Conservation (phyloP, 2,113 vertebrate species). For the Tretioscincus oriximinensis region DNA sequence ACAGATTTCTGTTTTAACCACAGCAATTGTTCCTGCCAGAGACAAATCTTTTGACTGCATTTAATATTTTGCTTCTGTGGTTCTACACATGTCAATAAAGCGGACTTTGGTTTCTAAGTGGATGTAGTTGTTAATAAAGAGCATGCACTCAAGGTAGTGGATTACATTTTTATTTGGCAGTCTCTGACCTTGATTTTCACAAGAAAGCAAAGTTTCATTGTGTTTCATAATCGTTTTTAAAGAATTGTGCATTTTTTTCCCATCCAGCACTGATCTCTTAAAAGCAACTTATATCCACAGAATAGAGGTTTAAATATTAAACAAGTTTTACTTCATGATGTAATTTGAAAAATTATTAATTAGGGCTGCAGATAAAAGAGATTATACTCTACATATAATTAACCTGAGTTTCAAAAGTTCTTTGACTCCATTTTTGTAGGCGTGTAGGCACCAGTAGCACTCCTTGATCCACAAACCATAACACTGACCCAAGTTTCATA, state of each 20-base stretch:
- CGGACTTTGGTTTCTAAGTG: not conserved
- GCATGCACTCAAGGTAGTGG: not conserved
- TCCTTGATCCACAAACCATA: constrained; percentile 1
- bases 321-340: constrained; percentile 14
- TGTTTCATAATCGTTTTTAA: constrained; percentile 24
- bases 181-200: constrained; percentile 9
- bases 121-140: not conserved
- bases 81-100: no score
- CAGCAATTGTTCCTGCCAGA: no score
- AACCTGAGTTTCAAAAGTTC: constrained; percentile 26
- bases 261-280: not conserved
- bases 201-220: accelerated
- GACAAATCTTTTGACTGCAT: no score
- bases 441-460: not conserved
- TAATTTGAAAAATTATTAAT: constrained; percentile 37
- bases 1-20: no score
- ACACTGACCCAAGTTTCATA: not conserved
- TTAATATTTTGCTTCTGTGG: no score
- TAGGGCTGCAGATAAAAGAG: constrained; percentile 14
- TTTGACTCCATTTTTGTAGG: constrained; percentile 17
- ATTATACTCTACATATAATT: constrained; percentile 8
- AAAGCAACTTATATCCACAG: not conserved
- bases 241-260: not conserved
- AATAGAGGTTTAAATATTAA: not conserved
- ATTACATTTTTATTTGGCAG: constrained; percentile 3